A percentile compares a stretch with the other conserved stretches of the same genome.
phyloP scores from a whole-genome alignment of 2,113 vertebrate genomes.

The Struthio camelus region DNA sequence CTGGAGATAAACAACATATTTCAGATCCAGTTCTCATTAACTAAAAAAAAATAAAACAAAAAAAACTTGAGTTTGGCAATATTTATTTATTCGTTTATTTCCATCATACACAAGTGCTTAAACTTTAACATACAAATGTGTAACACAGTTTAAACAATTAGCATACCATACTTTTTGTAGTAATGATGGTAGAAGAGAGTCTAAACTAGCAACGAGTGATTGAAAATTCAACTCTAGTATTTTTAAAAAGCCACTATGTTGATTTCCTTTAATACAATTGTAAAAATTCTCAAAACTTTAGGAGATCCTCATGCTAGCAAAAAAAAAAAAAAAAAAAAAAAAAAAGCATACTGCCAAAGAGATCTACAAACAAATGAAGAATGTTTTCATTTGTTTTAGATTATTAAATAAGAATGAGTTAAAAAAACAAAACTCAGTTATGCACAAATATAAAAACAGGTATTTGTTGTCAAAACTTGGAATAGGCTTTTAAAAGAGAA shows the following conservation, averaged over 20 bases:
- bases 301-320: background rate
- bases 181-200: background rate
- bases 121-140: background rate
- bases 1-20: background rate
- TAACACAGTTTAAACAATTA: background rate
- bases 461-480: background rate
- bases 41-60: background rate
- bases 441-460: background rate
- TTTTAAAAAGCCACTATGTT: background rate
- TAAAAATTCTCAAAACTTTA: background rate
- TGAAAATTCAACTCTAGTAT: background rate
- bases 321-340: background rate
- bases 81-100: background rate
- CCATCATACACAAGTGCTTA: background rate
- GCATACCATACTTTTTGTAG: background rate
- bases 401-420: background rate
- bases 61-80: background rate
- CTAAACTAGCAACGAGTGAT: background rate
- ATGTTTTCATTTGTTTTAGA: background rate
- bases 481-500: background rate
- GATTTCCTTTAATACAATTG: background rate
- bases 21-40: background rate
- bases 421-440: background rate
- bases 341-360: background rate
- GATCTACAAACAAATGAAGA: background rate